phyloP scores from a whole-genome alignment of 2,888 invertebrate species.

The Andrena camellia region DNA sequence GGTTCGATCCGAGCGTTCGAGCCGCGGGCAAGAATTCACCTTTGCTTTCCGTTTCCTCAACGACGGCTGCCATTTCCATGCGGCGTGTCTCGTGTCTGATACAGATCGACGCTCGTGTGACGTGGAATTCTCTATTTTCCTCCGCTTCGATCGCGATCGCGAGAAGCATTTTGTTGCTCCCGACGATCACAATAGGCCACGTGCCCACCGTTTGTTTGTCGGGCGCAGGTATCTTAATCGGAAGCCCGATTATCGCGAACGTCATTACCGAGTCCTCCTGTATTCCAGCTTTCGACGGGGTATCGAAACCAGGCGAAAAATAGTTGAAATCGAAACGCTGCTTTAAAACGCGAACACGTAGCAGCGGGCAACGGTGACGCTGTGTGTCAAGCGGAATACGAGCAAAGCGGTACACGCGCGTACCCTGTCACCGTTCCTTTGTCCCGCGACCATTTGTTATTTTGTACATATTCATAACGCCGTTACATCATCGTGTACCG shows the following conservation, averaged over 20 bases:
- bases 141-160: slow-evolving; percentile 31
- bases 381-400: slow-evolving; percentile 73
- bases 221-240: slow-evolving; percentile 65
- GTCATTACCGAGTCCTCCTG: slow-evolving; percentile 48
- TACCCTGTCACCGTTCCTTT: slow-evolving; percentile 75
- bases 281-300: slow-evolving; percentile 23
- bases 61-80: background rate
- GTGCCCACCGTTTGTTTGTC: slow-evolving; percentile 53
- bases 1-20: background rate
- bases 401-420: slow-evolving; percentile 63
- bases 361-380: slow-evolving; percentile 69
- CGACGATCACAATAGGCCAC: slow-evolving; percentile 55
- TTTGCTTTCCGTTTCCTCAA: background rate
- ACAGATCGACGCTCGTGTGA: slow-evolving; percentile 5
- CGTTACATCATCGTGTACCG: slow-evolving; percentile 79
- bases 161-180: slow-evolving; percentile 43
- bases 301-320: slow-evolving; percentile 58
- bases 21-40: background rate
- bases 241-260: slow-evolving; percentile 63
- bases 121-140: background rate
- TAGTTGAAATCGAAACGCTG: slow-evolving; percentile 73
- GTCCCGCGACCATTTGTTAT: slow-evolving; percentile 78
- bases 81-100: background rate
- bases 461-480: slow-evolving; percentile 82
- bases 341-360: slow-evolving; percentile 79